Conservation (phyloP, 2,113 vertebrate genomes). For the Mellivora capensis region DNA sequence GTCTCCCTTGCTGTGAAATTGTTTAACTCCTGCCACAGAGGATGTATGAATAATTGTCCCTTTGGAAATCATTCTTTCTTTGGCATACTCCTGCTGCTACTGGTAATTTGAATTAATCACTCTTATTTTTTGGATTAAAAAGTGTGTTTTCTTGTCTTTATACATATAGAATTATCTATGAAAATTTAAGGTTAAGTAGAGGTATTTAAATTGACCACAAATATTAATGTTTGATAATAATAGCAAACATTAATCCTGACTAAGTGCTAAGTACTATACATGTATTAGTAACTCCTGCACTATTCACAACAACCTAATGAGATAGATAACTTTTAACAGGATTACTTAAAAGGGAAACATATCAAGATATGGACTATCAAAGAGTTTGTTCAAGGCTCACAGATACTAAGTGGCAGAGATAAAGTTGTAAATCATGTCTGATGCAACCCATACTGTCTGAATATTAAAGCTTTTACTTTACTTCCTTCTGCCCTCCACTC, state of each 20-base stretch:
- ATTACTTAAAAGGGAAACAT: not conserved
- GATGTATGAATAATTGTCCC: not conserved
- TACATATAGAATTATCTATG: not conserved
- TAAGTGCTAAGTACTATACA: not conserved
- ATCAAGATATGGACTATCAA: not conserved
- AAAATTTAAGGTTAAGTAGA: not conserved
- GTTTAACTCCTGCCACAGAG: not conserved
- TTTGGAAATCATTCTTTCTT: not conserved
- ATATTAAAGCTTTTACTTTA: rapidly evolving
- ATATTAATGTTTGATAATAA: not conserved
- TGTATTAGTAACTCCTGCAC: not conserved
- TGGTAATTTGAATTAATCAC: not conserved
- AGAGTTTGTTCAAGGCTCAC: not conserved
- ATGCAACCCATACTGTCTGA: not conserved
- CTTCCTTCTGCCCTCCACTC: not conserved
- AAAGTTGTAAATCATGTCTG: not conserved
- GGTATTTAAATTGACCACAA: not conserved
- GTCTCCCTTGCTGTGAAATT: not conserved
- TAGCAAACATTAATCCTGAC: not conserved
- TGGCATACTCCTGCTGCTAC: not conserved
- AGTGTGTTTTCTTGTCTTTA: not conserved
- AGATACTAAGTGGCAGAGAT: not conserved
- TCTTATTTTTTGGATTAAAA: not conserved
- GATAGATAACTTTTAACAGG: not conserved
- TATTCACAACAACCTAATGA: not conserved